Evolutionary conservation across 2,888 invertebrate species (phyloP).

Genomic region (Metalampra italica): DNA sequence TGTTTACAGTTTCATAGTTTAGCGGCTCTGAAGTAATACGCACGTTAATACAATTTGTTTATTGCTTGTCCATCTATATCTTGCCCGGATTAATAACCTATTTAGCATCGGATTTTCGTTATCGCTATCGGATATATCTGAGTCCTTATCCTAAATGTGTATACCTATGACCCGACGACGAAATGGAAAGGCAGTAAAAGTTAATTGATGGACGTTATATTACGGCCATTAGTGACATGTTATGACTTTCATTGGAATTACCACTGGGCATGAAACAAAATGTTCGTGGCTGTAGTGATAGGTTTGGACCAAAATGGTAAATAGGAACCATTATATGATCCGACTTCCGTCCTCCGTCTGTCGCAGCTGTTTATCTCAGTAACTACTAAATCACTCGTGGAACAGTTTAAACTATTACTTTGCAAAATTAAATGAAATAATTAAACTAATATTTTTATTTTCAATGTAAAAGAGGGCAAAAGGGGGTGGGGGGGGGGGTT

Average conservation of each 20-base stretch:
- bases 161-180: constrained; percentile 27
- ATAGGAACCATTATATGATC: no score
- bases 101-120: constrained; percentile 1
- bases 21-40: constrained; percentile 19
- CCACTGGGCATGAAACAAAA: neutral
- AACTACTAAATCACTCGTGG: no score
- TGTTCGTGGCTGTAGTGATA: neutral
- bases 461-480: no score
- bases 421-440: no score
- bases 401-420: no score
- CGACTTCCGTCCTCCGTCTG: no score
- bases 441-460: no score
- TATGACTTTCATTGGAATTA: neutral
- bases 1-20: constrained; percentile 37
- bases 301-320: no score
- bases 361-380: no score
- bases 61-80: neutral
- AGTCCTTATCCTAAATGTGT: constrained; percentile 31
- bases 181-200: constrained; percentile 36
- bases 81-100: no score
- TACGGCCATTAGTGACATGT: neutral
- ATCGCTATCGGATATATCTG: constrained; percentile 10
- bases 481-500: no score
- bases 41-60: neutral
- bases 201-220: constrained; percentile 30